Base-by-base conservation (phyloP, 2,113 vertebrate genomes). In the Drymodes brunneopygia region DNA sequence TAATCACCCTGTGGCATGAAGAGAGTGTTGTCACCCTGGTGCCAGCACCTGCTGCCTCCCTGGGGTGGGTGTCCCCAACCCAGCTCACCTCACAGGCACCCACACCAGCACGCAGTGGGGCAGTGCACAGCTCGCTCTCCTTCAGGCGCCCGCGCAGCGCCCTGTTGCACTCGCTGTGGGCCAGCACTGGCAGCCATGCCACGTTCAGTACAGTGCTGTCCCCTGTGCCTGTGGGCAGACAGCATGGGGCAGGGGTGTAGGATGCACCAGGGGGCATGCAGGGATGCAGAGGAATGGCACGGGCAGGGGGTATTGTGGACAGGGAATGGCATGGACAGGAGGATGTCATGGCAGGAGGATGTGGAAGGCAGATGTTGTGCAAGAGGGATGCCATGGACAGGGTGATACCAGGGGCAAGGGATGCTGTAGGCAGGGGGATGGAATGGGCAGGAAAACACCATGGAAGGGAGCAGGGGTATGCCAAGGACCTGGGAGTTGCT, bases 81-180 rank as follows among this genome's bases (percentile, higher is more conserved):
- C 5, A 8, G 75, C 95, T 92, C 94, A 99, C 99, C 99, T 99
- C 99, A 14, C 99, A 99, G 66, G 99, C 99, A 2, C 99, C 99
- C 6, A 98, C 98, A 0, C 98, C 98, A 0, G 95, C 98, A 5
- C 94, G 87, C 92, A 99, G 97, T 0, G 98, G 97, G n/a, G 86
- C 92, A 0, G 99, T 99, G 96, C 99, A 99, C 98, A 99, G 98
- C 97, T 99, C 99, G 0, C 96, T 98, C 91, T 99, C 99, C 17
- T 97, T 98, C 31, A 99, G 96, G 0, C 98, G 99, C 54, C 99
- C 98, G 11, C 98, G 98, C 95, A 99, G 98, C 8, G 98, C 98
- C 13, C 70, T 70, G 18, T 98, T 98, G 96, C 99, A 99, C 9
- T 99, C 98, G 3, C 89, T 91, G 61, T 99, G 99, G 92, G 98